Conservation (phyloP, 2,113 vertebrate genomes). For the Ctenomys sociabilis region DNA sequence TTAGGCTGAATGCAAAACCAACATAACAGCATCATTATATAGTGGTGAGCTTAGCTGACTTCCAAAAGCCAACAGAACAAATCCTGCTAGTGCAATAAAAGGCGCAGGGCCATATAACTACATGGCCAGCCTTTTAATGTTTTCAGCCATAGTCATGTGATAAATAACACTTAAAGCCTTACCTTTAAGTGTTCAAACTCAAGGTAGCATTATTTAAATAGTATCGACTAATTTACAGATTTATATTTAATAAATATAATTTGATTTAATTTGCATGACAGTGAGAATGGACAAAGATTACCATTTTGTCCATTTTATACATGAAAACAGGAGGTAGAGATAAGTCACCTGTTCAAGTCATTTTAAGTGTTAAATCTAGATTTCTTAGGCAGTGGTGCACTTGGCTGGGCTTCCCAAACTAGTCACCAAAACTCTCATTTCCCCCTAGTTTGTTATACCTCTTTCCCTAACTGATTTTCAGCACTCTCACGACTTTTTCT, state of each 20-base stretch:
- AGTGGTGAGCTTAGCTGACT: constrained; percentile 91
- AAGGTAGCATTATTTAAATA: constrained; percentile 1
- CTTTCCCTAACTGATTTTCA: not conserved
- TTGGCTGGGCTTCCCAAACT: not conserved
- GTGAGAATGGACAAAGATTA: not conserved
- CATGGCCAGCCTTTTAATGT: not conserved
- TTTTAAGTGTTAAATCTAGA: not conserved
- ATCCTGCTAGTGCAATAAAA: not conserved
- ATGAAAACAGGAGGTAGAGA: not conserved
- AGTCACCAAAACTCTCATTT: not conserved
- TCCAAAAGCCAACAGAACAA: constrained; percentile 65
- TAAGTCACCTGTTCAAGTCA: not conserved
- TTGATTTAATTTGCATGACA: not conserved
- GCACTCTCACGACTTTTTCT: not conserved
- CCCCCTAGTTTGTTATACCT: not conserved
- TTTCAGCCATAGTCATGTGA: not conserved
- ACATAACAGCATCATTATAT: constrained; percentile 84
- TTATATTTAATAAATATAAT: constrained; percentile 26
- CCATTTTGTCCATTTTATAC: not conserved
- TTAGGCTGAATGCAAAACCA: not conserved
- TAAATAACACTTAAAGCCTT: not conserved
- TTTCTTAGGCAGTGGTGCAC: not conserved
- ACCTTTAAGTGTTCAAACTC: not conserved
- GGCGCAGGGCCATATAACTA: not conserved
- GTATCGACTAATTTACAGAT: not conserved